Evolutionary conservation across 2,888 invertebrate species (phyloP).

Genomic region (Brachynemurus nebulosus): DNA sequence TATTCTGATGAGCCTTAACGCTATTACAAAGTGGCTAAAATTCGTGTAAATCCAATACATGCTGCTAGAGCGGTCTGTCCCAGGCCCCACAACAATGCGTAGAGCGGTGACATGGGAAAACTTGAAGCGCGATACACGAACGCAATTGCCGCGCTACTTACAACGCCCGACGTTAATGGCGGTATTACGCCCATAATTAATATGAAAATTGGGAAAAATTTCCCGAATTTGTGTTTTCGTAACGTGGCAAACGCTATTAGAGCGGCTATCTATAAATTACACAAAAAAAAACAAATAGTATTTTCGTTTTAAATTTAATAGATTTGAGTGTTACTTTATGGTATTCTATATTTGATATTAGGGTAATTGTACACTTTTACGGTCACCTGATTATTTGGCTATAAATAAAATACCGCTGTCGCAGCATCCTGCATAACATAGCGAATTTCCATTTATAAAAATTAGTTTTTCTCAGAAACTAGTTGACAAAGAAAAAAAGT

Average conservation of each 20-base stretch:
- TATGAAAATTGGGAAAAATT: conserved; percentile 81
- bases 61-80: conserved; percentile 84
- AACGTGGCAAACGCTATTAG: conserved; percentile 82
- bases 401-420: too few species aligned
- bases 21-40: conserved; percentile 84
- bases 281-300: background rate
- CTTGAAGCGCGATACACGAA: conserved; percentile 86
- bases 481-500: too few species aligned
- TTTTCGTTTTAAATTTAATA: background rate
- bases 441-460: too few species aligned
- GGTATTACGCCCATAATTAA: conserved; percentile 80
- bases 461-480: too few species aligned
- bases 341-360: too few species aligned
- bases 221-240: conserved; percentile 87
- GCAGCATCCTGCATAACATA: too few species aligned
- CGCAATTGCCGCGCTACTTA: conserved; percentile 84
- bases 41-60: conserved; percentile 83
- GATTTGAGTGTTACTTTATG: too few species aligned
- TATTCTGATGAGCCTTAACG: conserved; percentile 1
- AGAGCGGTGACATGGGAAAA: conserved; percentile 77
- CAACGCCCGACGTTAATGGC: conserved; percentile 76
- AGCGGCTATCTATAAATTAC: conserved; percentile 52
- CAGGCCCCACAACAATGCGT: conserved; percentile 89
- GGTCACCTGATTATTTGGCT: too few species aligned
- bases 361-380: too few species aligned